Base-by-base conservation (phyloP, 2,888 invertebrate genomes). In the Orchesella flavescens region DNA sequence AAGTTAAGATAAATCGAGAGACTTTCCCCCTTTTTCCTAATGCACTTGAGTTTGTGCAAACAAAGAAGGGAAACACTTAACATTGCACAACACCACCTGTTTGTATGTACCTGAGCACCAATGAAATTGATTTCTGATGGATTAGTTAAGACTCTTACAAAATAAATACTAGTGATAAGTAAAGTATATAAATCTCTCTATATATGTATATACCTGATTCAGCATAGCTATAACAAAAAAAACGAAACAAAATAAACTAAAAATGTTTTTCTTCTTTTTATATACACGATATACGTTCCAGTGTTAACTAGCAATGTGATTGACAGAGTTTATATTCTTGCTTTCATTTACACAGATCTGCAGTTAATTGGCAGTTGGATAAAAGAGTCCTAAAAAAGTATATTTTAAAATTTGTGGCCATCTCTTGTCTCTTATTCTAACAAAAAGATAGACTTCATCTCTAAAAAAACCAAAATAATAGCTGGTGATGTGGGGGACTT, bases 301-400 rank as follows among this genome's bases (percentile, higher is more conserved):
- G 57, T 57, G 1, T 19, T 57, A 57, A 17, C 19, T 57, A 61
- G 13, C 55, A 55, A 55, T 21, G 21, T 24, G 12, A 57, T 61
- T 61, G 21, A 57, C 17, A n/a, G 5, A 57, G 55, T 55, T 55
- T 5, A 61, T 23, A 21, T 17, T 59, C 34, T 23, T 34, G 3
- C 34, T 34, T 24, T 74, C 43, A 43, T 76, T 49, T 34, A 53
- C 68, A 59, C 77, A 77, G 77, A 77, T 77, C 77, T 77, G 77
- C 68, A 59, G 69, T 59, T 77, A 44, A 66, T 77, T 77, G 77
- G 77, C 77, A 77, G 77, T 77, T 55, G 66, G 21, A 75, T 23
- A 46, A 34, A 23, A 44, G 65, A 49, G 49, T 49, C 12, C 49
- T 15, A 71, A 57, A 57, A 71, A 17, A 71, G 55, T 49, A 71